A percentile compares a stretch with the other conserved stretches of the same genome.
These are phyloP conservation scores for human DNA, from an alignment of 2,113 vertebrate genomes.

Conservation along the genomic window DNA sequence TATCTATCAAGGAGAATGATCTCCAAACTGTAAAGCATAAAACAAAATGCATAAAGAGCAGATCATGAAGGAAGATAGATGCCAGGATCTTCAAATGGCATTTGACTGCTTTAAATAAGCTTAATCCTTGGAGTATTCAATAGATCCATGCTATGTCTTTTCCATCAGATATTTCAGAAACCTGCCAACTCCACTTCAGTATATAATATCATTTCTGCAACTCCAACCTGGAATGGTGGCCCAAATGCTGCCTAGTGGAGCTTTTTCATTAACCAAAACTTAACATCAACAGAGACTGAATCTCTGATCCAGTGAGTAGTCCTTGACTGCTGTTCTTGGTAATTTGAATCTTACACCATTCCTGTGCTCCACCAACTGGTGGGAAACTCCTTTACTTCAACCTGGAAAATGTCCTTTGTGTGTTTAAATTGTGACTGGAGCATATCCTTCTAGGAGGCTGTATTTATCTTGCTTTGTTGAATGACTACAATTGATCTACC, in stretches of 20 bases:
- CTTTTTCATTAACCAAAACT: background rate
- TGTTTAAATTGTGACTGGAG: background rate
- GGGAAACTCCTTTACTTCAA: background rate
- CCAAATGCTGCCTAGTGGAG: background rate
- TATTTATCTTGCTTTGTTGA: background rate
- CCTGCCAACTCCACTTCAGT: background rate
- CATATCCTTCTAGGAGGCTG: background rate
- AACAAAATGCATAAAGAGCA: slow-evolving; percentile 44
- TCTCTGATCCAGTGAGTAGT: background rate
- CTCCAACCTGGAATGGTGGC: background rate
- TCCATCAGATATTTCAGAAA: background rate
- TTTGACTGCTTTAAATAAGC: slow-evolving; percentile 36
- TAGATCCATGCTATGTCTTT: background rate
- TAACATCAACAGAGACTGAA: background rate
- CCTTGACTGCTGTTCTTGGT: background rate
- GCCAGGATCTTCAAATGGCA: slow-evolving; percentile 18
- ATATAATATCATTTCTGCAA: background rate
- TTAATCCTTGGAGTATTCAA: background rate
- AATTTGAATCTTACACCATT: background rate
- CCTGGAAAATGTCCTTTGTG: background rate
- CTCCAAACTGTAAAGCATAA: slow-evolving; percentile 48
- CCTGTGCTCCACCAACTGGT: background rate
- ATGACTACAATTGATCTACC: background rate
- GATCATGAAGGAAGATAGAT: slow-evolving; percentile 38
- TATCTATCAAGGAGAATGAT: slow-evolving; percentile 52